Conservation (phyloP, 2,113 vertebrate species). For the Epinephelus lanceolatus region DNA sequence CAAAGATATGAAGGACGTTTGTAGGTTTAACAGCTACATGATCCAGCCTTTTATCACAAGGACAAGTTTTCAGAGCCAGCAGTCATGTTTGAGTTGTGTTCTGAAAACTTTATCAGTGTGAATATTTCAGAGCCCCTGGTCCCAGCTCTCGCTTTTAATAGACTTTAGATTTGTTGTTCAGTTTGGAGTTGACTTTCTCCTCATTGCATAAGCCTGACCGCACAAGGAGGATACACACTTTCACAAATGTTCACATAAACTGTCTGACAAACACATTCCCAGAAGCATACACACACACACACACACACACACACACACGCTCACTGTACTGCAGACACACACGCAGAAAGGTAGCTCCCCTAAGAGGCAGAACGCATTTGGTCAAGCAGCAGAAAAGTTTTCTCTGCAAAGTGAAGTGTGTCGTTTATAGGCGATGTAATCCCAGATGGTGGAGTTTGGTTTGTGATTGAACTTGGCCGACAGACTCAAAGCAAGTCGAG, state of each 20-base stretch:
- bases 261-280: slow-evolving; percentile 12
- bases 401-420: slow-evolving; percentile 35
- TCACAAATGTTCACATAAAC: slow-evolving; percentile 38
- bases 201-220: slow-evolving; percentile 63
- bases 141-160: slow-evolving; percentile 45
- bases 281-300: neutral
- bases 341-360: slow-evolving; percentile 14
- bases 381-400: slow-evolving; percentile 48
- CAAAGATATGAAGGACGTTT: neutral
- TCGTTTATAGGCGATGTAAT: slow-evolving; percentile 13
- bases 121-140: slow-evolving; percentile 59
- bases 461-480: slow-evolving; percentile 20
- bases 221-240: slow-evolving; percentile 44
- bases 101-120: slow-evolving; percentile 48
- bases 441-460: slow-evolving; percentile 34
- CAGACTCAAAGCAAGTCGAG: slow-evolving; percentile 7
- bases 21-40: neutral
- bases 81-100: slow-evolving; percentile 41
- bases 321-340: no score
- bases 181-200: slow-evolving; percentile 50
- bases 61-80: neutral
- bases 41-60: neutral
- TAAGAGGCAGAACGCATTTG: slow-evolving; percentile 15
- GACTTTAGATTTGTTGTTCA: slow-evolving; percentile 52
- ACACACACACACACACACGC: slow-evolving; percentile 6